Evolutionary conservation across 2,888 invertebrate genomes (phyloP).

Genomic region (Noctua comes): DNA sequence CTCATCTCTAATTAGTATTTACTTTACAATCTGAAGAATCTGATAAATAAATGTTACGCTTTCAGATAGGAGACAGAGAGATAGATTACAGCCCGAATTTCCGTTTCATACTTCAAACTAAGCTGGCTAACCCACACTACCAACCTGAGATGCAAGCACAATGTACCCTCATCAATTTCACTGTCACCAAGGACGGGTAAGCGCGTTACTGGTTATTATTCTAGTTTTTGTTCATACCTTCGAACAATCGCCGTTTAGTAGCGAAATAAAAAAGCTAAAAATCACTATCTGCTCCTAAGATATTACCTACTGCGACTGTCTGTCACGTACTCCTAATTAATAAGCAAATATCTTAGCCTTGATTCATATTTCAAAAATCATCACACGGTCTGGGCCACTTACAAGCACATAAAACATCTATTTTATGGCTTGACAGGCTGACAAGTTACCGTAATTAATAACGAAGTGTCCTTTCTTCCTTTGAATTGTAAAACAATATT

Average conservation of each 20-base stretch:
- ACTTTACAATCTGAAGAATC: not conserved
- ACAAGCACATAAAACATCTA: no score
- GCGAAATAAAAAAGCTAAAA: not conserved
- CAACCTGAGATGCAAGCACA: slow-evolving; percentile 99
- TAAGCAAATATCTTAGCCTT: no score
- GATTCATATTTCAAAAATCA: no score
- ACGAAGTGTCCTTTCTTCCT: no score
- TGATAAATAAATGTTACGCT: slow-evolving; percentile 58
- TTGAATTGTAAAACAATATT: no score
- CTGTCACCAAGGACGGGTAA: slow-evolving; percentile 96
- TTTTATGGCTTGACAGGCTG: no score
- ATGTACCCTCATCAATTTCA: slow-evolving; percentile 98
- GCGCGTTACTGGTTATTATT: slow-evolving; percentile 42
- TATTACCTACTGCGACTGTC: no score
- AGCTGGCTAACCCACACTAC: slow-evolving; percentile 98
- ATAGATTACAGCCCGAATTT: slow-evolving; percentile 96
- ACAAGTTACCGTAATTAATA: no score
- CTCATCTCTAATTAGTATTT: not conserved
- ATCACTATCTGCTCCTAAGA: no score
- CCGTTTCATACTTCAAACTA: slow-evolving; percentile 96
- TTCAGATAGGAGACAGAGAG: slow-evolving; percentile 97
- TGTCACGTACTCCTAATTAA: no score
- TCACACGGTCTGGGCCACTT: no score
- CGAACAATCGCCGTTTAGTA: not conserved
- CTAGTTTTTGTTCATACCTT: not conserved